phyloP scores from a whole-genome alignment of 2,113 vertebrate species.

The Hyaena hyaena region DNA sequence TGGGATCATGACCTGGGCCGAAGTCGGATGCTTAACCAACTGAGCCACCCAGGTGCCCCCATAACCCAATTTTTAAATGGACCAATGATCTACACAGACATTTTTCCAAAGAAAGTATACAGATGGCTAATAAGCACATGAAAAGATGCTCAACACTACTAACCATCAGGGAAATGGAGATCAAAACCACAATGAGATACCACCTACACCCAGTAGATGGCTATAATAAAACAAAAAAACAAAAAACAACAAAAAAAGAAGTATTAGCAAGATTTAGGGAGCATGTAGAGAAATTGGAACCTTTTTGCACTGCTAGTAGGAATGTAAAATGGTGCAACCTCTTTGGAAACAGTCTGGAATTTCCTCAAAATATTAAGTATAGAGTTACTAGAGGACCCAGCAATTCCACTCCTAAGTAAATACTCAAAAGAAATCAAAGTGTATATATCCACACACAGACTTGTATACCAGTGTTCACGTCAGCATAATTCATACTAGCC shows the following conservation, averaged over 20 bases:
- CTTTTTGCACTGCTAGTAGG: background rate
- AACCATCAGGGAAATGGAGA: background rate
- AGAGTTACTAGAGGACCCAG: background rate
- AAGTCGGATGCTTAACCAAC: too few relatives aligned
- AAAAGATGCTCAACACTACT: background rate
- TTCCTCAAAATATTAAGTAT: constrained; percentile 16
- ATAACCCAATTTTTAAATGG: constrained; percentile 1
- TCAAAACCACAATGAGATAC: background rate
- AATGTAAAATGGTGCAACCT: background rate
- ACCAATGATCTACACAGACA: background rate
- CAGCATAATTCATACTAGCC: background rate
- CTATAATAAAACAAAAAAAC: background rate
- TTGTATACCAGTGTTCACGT: background rate
- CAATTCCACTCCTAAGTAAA: background rate
- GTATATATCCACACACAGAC: background rate
- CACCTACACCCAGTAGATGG: background rate
- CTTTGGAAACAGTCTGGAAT: background rate
- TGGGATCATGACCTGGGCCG: too few relatives aligned
- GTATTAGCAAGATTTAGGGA: background rate
- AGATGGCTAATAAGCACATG: background rate
- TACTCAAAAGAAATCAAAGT: background rate
- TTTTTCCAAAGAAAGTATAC: background rate
- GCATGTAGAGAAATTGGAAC: background rate
- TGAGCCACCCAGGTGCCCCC: too few relatives aligned
- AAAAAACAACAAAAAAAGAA: background rate